Evolutionary conservation across 92 coral and sea anemone genomes (phyloP).

Genomic region (Zoanthus sansibaricus): DNA sequence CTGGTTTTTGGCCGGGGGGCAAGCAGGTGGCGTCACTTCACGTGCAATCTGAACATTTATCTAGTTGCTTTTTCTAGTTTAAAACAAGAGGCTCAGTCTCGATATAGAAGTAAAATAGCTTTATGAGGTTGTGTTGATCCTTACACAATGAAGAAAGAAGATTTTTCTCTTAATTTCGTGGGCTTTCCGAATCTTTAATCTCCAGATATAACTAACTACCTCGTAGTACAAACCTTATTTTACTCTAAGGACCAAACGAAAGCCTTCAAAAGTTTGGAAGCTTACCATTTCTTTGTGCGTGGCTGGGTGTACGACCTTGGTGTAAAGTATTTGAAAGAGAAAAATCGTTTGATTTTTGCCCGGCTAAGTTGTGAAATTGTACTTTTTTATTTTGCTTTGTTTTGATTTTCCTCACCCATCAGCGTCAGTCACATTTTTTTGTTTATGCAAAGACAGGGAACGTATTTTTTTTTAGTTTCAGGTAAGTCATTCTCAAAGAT

Average conservation of each 20-base stretch:
- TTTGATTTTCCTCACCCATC: no score
- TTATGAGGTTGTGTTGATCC: conserved; percentile 39
- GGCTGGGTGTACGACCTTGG: conserved; percentile 51
- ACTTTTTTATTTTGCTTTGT: neutral
- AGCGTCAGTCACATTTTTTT: neutral
- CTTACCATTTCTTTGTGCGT: conserved; percentile 53
- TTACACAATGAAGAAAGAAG: conserved; percentile 44
- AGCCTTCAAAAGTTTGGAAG: conserved; percentile 57
- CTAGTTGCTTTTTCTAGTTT: conserved; percentile 9
- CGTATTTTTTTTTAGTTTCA: neutral
- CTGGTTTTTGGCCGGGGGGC: neutral
- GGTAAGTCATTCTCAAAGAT: neutral
- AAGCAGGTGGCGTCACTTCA: neutral
- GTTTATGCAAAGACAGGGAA: neutral
- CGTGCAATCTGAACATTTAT: neutral
- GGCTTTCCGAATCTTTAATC: conserved; percentile 32
- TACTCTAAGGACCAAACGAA: conserved; percentile 50
- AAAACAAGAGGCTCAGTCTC: conserved; percentile 6
- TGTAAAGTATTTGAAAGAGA: conserved; percentile 27
- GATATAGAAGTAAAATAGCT: conserved; percentile 42
- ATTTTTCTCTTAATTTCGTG: conserved; percentile 23
- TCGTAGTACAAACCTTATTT: conserved; percentile 39
- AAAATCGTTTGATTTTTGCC: conserved; percentile 16
- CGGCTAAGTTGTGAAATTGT: no score
- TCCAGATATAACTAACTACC: conserved; percentile 50